These are phyloP conservation scores for Bucco capensis DNA, from an alignment of 2,113 vertebrate genomes.

Conservation along the genomic window DNA sequence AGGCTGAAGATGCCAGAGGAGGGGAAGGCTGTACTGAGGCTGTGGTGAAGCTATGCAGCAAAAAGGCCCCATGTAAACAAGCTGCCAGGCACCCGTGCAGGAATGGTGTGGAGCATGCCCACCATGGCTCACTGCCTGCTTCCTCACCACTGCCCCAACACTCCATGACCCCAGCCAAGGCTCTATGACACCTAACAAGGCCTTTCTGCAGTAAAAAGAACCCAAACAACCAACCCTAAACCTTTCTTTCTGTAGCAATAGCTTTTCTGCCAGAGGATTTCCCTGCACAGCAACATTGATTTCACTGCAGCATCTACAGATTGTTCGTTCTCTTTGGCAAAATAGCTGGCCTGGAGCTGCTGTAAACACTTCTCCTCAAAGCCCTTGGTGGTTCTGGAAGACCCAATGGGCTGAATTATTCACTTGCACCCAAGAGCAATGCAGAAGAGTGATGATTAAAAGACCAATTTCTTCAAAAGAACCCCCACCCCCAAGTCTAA, in stretches of 20 bases:
- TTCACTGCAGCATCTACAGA: slow-evolving; percentile 50
- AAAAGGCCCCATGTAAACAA: slow-evolving; percentile 66
- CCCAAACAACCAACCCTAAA: not conserved
- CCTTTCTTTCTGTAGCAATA: not conserved
- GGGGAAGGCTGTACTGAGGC: slow-evolving; percentile 14
- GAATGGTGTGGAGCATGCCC: not conserved
- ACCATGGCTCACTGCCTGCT: not conserved
- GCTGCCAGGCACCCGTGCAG: not conserved
- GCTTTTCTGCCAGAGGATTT: slow-evolving; percentile 28
- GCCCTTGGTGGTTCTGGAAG: not conserved
- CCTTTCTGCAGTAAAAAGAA: not conserved
- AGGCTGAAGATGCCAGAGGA: not conserved
- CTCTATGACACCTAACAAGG: not conserved
- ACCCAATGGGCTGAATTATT: not conserved
- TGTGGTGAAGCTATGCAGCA: slow-evolving; percentile 64
- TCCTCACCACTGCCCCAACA: not conserved
- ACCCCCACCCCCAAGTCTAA: not conserved
- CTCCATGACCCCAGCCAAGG: not conserved
- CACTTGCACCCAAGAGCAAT: not conserved
- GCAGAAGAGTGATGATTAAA: not conserved
- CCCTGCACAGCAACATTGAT: slow-evolving; percentile 48
- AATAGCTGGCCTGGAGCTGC: not conserved
- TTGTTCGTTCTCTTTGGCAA: slow-evolving; percentile 1
- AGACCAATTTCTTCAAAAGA: slow-evolving; percentile 59
- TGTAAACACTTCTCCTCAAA: not conserved